These are phyloP conservation scores for Naja naja DNA, from an alignment of 2,113 vertebrate genomes.

Conservation along the genomic window DNA sequence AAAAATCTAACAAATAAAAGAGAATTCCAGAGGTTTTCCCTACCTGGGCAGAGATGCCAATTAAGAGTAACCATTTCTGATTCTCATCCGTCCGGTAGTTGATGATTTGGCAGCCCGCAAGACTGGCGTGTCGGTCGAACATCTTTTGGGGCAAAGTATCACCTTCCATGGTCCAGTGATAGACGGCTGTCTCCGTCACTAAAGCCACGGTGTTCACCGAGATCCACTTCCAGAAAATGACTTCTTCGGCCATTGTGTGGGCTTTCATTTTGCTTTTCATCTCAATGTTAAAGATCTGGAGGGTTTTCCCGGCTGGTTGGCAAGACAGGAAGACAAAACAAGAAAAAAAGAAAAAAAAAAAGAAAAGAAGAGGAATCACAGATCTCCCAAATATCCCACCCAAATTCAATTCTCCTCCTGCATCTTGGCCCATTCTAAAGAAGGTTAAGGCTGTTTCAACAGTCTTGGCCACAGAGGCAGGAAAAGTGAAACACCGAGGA, in stretches of 20 bases:
- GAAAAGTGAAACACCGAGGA: not conserved
- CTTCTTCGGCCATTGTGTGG: slow-evolving; percentile 88
- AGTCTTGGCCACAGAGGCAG: not conserved
- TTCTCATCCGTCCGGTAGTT: slow-evolving; percentile 89
- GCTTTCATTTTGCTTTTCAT: slow-evolving; percentile 96
- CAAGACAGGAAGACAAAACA: slow-evolving; percentile 44
- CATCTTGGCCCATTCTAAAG: not conserved
- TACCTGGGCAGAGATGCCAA: slow-evolving; percentile 93
- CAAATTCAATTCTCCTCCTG: not conserved
- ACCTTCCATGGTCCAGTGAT: slow-evolving; percentile 93
- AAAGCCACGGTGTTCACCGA: slow-evolving; percentile 88
- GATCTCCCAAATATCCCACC: slow-evolving; percentile 28
- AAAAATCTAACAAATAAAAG: not conserved
- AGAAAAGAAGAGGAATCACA: slow-evolving; percentile 19
- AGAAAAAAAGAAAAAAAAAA: not conserved
- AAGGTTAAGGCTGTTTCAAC: not conserved
- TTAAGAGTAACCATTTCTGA: slow-evolving; percentile 90
- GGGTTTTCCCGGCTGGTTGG: slow-evolving; percentile 84
- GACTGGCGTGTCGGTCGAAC: slow-evolving; percentile 87
- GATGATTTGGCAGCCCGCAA: slow-evolving; percentile 88
- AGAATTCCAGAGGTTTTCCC: not conserved
- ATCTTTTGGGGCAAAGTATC: slow-evolving; percentile 89
- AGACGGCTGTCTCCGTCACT: slow-evolving; percentile 87
- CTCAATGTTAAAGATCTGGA: slow-evolving; percentile 96
- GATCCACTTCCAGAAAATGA: slow-evolving; percentile 96